These are phyloP conservation scores for Brassicogethes aeneus DNA, from an alignment of 2,888 invertebrate genomes.

Conservation along the genomic window DNA sequence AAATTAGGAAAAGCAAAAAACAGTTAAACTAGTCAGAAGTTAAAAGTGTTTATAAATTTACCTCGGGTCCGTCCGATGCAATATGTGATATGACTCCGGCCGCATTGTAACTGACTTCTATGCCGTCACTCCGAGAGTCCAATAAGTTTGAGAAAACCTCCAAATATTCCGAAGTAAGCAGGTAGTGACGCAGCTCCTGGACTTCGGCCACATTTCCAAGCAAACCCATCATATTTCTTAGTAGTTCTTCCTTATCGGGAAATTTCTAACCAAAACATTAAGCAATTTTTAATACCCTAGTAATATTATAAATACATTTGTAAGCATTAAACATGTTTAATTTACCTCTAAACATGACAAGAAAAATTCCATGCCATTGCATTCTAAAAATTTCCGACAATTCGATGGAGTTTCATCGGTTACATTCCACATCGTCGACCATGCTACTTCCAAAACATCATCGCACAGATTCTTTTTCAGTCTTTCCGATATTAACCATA, in stretches of 20 bases:
- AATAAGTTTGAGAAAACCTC: conserved; percentile 79
- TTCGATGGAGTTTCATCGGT: conserved; percentile 94
- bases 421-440: conserved; percentile 99
- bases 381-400: conserved; percentile 82
- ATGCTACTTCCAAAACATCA: conserved; percentile 94
- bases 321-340: conserved; percentile 10
- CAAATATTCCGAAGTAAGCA: conserved; percentile 81
- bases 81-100: conserved; percentile 94
- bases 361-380: conserved; percentile 85
- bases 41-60: no score
- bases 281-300: no score
- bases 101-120: conserved; percentile 92
- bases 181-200: conserved; percentile 62
- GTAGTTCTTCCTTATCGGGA: conserved; percentile 78
- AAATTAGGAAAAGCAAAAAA: no score
- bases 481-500: conserved; percentile 76
- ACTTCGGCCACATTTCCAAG: conserved; percentile 97
- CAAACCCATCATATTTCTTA: conserved; percentile 97
- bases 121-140: conserved; percentile 81
- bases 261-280: conserved; percentile 61
- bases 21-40: no score
- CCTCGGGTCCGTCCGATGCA: conserved; percentile 79
- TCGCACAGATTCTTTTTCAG: conserved; percentile 72
- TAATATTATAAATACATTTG: neutral
- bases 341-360: conserved; percentile 75